Conservation (phyloP, 2,888 invertebrate genomes). For the Limnephilus auricula region DNA sequence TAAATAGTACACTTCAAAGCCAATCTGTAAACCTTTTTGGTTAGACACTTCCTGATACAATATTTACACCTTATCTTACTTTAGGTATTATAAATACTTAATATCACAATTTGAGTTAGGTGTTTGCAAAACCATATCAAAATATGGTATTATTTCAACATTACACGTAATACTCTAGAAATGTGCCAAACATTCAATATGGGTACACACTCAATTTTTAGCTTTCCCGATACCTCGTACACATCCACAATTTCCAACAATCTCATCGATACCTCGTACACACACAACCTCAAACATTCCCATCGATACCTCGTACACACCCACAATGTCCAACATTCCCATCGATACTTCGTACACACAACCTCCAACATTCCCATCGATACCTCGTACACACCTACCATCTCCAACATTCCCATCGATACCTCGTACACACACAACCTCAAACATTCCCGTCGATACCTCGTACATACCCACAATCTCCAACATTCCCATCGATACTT, state of each 20-base stretch:
- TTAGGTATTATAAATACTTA: conserved; percentile 69
- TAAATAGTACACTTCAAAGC: conserved; percentile 25
- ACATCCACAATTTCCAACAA: not conserved
- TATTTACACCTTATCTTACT: conserved; percentile 52
- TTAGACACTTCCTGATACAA: conserved; percentile 27
- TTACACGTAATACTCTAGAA: conserved; percentile 30
- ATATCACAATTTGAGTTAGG: conserved; percentile 74
- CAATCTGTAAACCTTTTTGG: conserved; percentile 36
- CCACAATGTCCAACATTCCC: no score
- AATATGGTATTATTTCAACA: conserved; percentile 36
- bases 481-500: not conserved
- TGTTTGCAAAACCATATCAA: conserved; percentile 69
- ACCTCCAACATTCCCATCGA: no score
- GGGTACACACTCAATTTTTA: not conserved
- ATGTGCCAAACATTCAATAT: conserved; percentile 22
- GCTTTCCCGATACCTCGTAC: not conserved
- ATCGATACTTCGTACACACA: no score
- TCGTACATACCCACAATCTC: not conserved
- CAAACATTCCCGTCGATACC: no score
- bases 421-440: no score
- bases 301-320: no score
- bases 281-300: not conserved
- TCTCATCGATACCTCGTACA: not conserved
- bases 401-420: no score
- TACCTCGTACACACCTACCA: no score